Percentiles rank a stretch among this genome's conserved stretches.
These are phyloP conservation scores for Megastigmus dorsalis DNA, from an alignment of 2,888 invertebrate species.

Conservation along the genomic window DNA sequence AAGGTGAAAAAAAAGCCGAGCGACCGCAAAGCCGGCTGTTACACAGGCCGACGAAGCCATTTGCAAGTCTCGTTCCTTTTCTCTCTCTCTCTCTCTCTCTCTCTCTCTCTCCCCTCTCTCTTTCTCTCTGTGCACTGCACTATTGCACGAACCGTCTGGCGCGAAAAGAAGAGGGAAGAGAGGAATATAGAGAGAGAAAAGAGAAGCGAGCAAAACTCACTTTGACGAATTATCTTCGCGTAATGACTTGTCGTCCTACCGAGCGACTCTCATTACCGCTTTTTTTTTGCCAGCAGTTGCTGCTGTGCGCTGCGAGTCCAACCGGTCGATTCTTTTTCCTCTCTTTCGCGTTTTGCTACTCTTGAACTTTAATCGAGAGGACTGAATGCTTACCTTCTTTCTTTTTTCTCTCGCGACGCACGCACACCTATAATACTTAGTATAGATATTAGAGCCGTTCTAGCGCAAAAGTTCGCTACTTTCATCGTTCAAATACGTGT, in stretches of 20 bases:
- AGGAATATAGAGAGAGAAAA: too few species aligned
- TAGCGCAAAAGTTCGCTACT: too few species aligned
- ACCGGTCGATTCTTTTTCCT: not conserved
- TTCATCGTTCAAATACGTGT: too few species aligned
- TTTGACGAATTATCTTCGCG: slow-evolving; percentile 46
- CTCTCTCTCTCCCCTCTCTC: not conserved
- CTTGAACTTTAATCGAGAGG: not conserved
- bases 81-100: slow-evolving; percentile 5
- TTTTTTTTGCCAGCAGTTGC: slow-evolving; percentile 25
- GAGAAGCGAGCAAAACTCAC: slow-evolving; percentile 20
- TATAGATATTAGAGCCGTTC: too few species aligned
- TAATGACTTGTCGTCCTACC: slow-evolving; percentile 43
- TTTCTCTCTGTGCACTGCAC: too few species aligned
- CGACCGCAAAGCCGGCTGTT: slow-evolving; percentile 58
- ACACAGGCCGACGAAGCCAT: slow-evolving; percentile 51
- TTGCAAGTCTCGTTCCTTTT: slow-evolving; percentile 52
- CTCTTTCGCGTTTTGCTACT: not conserved
- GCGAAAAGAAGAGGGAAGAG: too few species aligned
- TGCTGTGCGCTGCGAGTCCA: not conserved
- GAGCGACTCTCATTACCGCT: slow-evolving; percentile 41
- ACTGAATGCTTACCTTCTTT: not conserved
- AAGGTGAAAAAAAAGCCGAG: not conserved
- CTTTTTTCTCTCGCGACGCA: too few species aligned
- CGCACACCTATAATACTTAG: too few species aligned
- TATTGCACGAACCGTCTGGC: too few species aligned